phyloP scores from a whole-genome alignment of 2,113 vertebrate species.

The Psettodes erumei region DNA sequence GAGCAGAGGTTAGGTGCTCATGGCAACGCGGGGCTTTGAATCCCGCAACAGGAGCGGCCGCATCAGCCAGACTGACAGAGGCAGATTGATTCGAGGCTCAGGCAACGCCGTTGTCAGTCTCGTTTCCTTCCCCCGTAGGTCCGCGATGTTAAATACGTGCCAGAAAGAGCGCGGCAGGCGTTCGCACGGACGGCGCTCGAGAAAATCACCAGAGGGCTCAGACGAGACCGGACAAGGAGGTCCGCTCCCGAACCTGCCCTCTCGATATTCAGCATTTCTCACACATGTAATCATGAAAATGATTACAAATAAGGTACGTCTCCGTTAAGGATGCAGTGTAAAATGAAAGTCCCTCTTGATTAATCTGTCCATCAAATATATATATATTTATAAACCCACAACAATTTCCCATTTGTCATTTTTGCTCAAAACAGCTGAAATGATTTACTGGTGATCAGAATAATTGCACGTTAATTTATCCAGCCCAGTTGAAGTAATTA shows the following conservation, averaged over 20 bases:
- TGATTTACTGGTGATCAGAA: neutral
- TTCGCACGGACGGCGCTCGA: slow-evolving; percentile 25
- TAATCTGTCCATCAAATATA: neutral
- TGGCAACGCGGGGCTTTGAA: slow-evolving; percentile 32
- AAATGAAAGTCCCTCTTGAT: neutral
- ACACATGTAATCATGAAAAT: slow-evolving; percentile 34
- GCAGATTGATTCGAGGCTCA: slow-evolving; percentile 62
- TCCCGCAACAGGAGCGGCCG: slow-evolving; percentile 30
- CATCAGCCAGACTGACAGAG: slow-evolving; percentile 58
- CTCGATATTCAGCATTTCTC: slow-evolving; percentile 11
- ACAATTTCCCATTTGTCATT: neutral
- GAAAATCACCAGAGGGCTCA: slow-evolving; percentile 32
- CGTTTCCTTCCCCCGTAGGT: slow-evolving; percentile 33
- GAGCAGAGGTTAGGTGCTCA: slow-evolving; percentile 50
- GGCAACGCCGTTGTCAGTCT: slow-evolving; percentile 58
- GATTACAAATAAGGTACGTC: neutral
- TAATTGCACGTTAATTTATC: neutral
- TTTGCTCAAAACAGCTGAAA: neutral
- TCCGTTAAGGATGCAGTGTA: neutral
- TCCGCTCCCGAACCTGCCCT: slow-evolving; percentile 2
- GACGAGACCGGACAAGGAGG: neutral
- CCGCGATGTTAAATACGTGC: slow-evolving; percentile 42
- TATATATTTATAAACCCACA: neutral
- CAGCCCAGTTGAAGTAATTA: neutral
- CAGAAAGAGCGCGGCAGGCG: slow-evolving; percentile 18